These are phyloP conservation scores for Acleris holmiana DNA, from an alignment of 2,888 invertebrate genomes.

Conservation along the genomic window DNA sequence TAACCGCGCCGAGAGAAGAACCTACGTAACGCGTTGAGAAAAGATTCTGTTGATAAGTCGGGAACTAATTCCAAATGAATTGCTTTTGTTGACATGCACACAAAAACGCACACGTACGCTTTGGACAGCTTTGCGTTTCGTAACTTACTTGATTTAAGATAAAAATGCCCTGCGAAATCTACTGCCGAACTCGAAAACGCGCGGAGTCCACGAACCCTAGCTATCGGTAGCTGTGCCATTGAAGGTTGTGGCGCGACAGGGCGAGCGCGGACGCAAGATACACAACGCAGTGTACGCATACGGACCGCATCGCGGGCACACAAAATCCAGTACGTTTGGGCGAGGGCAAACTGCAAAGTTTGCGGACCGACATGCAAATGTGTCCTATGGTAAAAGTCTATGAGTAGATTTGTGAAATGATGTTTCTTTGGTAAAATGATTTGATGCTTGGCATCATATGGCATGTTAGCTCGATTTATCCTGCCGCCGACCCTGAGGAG, in stretches of 20 bases:
- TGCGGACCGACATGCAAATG: constrained; percentile 11
- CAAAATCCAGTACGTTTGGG: constrained; percentile 12
- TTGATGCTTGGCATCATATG: constrained; percentile 4
- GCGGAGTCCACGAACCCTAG: background rate
- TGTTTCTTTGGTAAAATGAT: background rate
- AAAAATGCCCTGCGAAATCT: background rate
- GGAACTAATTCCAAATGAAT: no score
- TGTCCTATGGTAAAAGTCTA: background rate
- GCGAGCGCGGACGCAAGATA: background rate
- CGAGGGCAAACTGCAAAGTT: constrained; percentile 11
- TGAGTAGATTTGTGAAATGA: constrained; percentile 3
- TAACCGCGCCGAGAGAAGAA: no score
- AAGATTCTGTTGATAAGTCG: no score
- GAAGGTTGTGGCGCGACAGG: background rate
- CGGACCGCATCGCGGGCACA: constrained; percentile 7
- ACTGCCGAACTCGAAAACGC: background rate
- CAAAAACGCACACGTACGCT: no score
- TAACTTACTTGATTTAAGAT: no score
- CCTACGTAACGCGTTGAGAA: no score
- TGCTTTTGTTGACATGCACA: no score
- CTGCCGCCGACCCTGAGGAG: constrained; percentile 11
- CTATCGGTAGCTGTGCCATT: background rate
- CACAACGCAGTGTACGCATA: background rate
- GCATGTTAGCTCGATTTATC: background rate
- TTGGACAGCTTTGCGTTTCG: no score